Percentiles rank a stretch among this genome's conserved stretches.
These are phyloP conservation scores for Tringa solitaria DNA, from an alignment of 2,113 vertebrate species.

Conservation along the genomic window DNA sequence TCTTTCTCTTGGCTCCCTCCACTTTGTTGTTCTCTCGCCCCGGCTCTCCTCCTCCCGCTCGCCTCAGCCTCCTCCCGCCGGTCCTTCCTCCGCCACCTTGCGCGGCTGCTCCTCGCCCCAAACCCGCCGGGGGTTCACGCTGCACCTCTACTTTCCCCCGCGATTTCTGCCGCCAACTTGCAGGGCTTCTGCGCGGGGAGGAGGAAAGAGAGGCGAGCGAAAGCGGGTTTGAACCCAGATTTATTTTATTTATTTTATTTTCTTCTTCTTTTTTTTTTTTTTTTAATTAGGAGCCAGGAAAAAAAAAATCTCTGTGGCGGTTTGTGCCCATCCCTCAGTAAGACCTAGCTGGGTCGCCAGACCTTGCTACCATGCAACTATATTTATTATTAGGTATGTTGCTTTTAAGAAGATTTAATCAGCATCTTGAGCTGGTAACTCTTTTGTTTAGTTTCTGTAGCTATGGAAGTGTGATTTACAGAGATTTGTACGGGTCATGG, in stretches of 20 bases:
- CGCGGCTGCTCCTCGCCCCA: background rate
- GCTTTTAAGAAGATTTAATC: slow-evolving; percentile 82
- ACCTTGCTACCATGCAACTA: slow-evolving; percentile 53
- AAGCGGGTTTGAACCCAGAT: background rate
- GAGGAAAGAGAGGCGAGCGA: background rate
- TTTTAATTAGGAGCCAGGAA: background rate
- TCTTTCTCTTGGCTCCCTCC: background rate
- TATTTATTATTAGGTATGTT: slow-evolving; percentile 78
- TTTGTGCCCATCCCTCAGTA: background rate
- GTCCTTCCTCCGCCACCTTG: background rate
- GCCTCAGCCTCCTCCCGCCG: background rate
- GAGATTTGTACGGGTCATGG: slow-evolving; percentile 88
- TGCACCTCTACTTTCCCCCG: background rate
- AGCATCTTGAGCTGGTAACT: slow-evolving; percentile 81
- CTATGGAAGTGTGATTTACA: slow-evolving; percentile 93
- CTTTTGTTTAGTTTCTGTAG: slow-evolving; percentile 85
- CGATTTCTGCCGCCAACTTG: background rate
- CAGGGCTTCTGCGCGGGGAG: background rate
- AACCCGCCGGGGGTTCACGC: background rate
- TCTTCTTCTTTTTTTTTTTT: background rate
- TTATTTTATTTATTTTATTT: background rate
- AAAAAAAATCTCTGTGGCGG: background rate
- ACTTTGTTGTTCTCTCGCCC: background rate
- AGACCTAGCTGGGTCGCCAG: background rate
- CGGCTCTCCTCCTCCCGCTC: background rate